Base-by-base conservation (phyloP, 2,888 invertebrate species). In the Tiphia femorata region DNA sequence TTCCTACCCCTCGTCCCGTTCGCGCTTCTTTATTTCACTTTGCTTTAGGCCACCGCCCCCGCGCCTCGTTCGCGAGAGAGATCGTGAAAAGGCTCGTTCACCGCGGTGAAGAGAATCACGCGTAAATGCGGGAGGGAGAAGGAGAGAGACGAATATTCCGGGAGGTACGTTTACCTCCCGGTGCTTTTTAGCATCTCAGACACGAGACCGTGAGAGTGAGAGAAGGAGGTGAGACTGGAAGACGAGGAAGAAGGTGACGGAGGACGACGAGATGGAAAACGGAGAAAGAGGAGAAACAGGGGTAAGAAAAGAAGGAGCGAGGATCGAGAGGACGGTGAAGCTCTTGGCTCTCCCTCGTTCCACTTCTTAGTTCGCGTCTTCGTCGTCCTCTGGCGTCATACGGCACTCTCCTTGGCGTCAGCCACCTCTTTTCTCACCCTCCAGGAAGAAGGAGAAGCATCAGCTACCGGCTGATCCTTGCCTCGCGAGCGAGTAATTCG, bases 401-500 rank as follows among this genome's bases (percentile, higher is more conserved):
- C n/a, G 50, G 17, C 29, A 50, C 27, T 27, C 30, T 38, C n/a
- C 19, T 21, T 37, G 2, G 12, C 49, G 12, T 27, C 17, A n/a
- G 7, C 25, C 33, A n/a, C n/a, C 46, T 53, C 54, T 47, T 50
- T 44, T 41, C 50, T 49, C 19, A n/a, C 14, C 48, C 37, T 44
- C n/a, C n/a, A n/a, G n/a, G n/a, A n/a, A n/a, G n/a, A n/a, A n/a
- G n/a, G n/a, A n/a, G n/a, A n/a, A n/a, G n/a, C n/a, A n/a, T n/a
- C 70, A 60, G 20, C 60, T 43, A 56, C 56, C 59, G 16, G 23
- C 37, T 54, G 37, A 12, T 17, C 42, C 42, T 40, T 23, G 40
- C 53, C 50, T 58, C 63, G 55, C 65, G 67, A 64, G 66, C 65
- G 66, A 72, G 71, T 74, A 77, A 73, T 77, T 72, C 69, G 67